Percentiles rank a stretch among this genome's conserved stretches.
These are phyloP conservation scores for Danionella dracula DNA, from an alignment of 2,797 vertebrate species.

Conservation along the genomic window DNA sequence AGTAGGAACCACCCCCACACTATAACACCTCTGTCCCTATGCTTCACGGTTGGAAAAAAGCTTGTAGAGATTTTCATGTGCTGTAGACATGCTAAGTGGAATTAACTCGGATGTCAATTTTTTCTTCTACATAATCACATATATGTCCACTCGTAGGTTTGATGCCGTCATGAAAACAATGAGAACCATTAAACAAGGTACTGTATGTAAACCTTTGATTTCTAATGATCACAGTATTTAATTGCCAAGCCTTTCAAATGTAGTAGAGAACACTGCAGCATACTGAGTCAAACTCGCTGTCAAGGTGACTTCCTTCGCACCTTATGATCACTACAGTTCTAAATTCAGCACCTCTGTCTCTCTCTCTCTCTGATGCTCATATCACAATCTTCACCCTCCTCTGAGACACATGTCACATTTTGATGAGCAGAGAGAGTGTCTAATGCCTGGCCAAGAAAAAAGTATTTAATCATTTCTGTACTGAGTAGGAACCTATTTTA, in stretches of 20 bases:
- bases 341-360: slow-evolving; percentile 6
- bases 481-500: not conserved
- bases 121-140: no score
- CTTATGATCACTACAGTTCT: not conserved
- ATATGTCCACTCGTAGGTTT: no score
- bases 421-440: not conserved
- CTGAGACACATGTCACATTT: slow-evolving; percentile 15
- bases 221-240: not conserved
- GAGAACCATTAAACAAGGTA: no score
- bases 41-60: no score
- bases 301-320: not conserved
- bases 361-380: not conserved
- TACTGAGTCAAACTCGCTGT: not conserved
- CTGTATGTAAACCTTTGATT: no score
- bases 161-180: no score
- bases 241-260: not conserved
- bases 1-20: no score
- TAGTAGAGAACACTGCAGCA: not conserved
- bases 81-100: no score
- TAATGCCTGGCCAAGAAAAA: not conserved
- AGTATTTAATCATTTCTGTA: not conserved
- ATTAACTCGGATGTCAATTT: no score
- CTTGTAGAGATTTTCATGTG: no score
- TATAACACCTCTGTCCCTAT: no score
- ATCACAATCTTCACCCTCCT: slow-evolving; percentile 5